Base-by-base conservation (phyloP, 2,888 invertebrate species). In the Iphiclides podalirius region DNA sequence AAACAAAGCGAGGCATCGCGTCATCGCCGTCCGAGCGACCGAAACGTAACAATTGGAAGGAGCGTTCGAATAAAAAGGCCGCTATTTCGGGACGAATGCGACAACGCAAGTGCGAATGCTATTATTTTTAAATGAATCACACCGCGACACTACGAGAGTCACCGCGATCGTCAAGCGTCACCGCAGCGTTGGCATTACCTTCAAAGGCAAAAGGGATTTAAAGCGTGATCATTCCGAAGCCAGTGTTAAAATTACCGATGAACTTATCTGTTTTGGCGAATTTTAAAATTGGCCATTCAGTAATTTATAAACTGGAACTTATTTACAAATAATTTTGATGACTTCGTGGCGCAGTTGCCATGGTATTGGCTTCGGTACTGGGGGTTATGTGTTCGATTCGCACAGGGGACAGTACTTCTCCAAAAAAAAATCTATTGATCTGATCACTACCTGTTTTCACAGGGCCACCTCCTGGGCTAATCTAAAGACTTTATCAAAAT, bases 111-210 rank as follows among this genome's bases (percentile, higher is more conserved):
- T 15, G 23, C 12, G 23, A 43, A 38, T 14, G 33, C 23, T 49
- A 35, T 47, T 40, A 39, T 33, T 43, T 37, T 49, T 16, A 12
- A 48, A 38, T 37, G 37, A 42, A 48, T 48, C 37, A 48, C 42
- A 17, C 36, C 17, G 31, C 37, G 33, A 37, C 42, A 20, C 4
- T 20, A 20, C 4, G 20, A 20, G 20, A 38, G 6, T 46, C 17
- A 46, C 34, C 12, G 6, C 33, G 39, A 38, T 31, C 20, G 40
- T n/a, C n/a, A 15, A 23, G 15, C 23, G 11, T 17, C 39, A 16
- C 16, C 23, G 16, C 17, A 47, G 26, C 38, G 39, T 40, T 40
- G 47, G 23, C 47, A 45, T 47, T 47, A 40, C 26, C 40, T 26
- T 47, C 40, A 34, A 35, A 40, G 47, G 40, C 26, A 35, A 12